phyloP scores from a whole-genome alignment of 2,797 vertebrate species.

The Sebastiscus tertius region DNA sequence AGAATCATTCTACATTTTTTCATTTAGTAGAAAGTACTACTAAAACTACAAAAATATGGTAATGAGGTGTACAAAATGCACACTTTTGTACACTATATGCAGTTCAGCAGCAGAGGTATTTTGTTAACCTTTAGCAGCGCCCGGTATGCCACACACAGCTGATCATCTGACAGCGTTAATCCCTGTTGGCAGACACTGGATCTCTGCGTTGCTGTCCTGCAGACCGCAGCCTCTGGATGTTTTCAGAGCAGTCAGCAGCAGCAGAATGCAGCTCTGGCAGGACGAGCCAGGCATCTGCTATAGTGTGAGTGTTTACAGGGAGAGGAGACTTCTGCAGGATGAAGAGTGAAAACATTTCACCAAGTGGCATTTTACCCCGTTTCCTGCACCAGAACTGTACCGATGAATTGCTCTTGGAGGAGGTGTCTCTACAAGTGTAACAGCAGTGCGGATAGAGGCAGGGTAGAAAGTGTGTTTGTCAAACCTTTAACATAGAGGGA shows the following conservation, averaged over 20 bases:
- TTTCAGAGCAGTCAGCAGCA: slow-evolving; percentile 42
- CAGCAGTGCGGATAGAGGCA: background rate
- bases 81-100: background rate
- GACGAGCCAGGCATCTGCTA: background rate
- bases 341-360: background rate
- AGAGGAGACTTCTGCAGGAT: background rate
- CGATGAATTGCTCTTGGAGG: background rate
- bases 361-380: background rate
- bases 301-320: background rate
- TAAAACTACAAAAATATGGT: background rate
- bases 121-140: slow-evolving; percentile 22
- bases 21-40: background rate
- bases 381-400: background rate
- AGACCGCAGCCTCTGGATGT: slow-evolving; percentile 30
- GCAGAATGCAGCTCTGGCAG: slow-evolving; percentile 30
- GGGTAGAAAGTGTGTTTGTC: background rate
- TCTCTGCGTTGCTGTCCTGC: slow-evolving; percentile 47
- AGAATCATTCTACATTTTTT: background rate
- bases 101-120: slow-evolving; percentile 8
- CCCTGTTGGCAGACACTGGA: slow-evolving; percentile 51
- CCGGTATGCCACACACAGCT: slow-evolving; percentile 14
- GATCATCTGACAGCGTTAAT: slow-evolving; percentile 55
- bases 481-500: background rate
- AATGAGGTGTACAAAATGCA: background rate
- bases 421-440: background rate